Evolutionary conservation across 2,113 vertebrate genomes (phyloP), one percentile per base, ranked within the genome.

Genomic region (Malurus melanocephalus): DNA sequence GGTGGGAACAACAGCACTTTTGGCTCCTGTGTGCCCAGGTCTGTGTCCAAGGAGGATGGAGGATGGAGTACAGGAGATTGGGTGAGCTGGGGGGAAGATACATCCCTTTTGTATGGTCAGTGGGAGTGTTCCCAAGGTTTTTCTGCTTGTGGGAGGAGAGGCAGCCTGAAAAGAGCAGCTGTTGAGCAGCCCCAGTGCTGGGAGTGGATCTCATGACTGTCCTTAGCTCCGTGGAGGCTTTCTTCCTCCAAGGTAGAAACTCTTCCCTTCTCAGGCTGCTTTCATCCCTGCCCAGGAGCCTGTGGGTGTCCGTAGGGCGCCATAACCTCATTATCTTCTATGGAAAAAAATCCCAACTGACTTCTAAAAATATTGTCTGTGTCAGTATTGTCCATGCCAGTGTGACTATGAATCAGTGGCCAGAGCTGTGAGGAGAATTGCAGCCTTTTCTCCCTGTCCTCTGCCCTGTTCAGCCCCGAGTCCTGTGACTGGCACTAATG

Each of bases 381-480:
- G 80, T 85, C 86, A 73, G 85, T 89, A 82, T 87, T 94, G 88
- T 88, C 90, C 45, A 4, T 85, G 81, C 59, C 91, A 87, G 38
- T 89, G 85, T 92, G 91, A 95, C 94, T 85, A 20, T 92, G 94
- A 93, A 87, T 94, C 93, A 93, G 85, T 94, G 91, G 81, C 85
- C 82, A 89, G 81, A 87, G 71, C 89, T 85, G 64, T 0, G 0
- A 85, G 74, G 32, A 90, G 85, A 92, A 81, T 85, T 85, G 28
- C 67, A 81, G 91, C 64, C 71, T 57, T 75, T 92, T 45, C 87
- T 93, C 80, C 32, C 32, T 43, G 71, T 74, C 59, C 89, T 73
- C 66, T 87, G 85, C 89, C 56, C 4, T 46, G 75, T 27, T 79
- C 86, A 81, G 26, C 46, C 85, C 85, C 43, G 23, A 13, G n/a